These are phyloP conservation scores for Catharus ustulatus DNA, from an alignment of 2,797 vertebrate genomes.

Conservation along the genomic window DNA sequence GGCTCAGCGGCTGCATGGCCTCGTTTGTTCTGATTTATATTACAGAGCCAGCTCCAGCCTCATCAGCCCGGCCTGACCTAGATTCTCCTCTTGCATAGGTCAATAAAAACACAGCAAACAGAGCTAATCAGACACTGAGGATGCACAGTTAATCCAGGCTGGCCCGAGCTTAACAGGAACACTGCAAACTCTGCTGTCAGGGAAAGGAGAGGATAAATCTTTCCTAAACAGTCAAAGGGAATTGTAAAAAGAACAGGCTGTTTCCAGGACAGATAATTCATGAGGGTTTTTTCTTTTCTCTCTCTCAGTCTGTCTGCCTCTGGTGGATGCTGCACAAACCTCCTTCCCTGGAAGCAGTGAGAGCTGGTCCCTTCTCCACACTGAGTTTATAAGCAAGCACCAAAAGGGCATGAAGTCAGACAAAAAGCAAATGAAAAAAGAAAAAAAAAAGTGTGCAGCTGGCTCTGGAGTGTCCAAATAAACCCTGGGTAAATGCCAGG, in stretches of 20 bases:
- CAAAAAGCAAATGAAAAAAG: not conserved
- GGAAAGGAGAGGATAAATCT: not conserved
- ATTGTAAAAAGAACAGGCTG: not conserved
- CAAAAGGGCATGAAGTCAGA: constrained; percentile 25
- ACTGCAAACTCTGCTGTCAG: not conserved
- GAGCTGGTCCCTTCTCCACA: not conserved
- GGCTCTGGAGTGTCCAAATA: constrained; percentile 28
- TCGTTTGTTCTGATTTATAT: constrained; percentile 32
- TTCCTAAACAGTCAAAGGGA: not conserved
- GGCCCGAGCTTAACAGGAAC: not conserved
- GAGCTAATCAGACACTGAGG: constrained; percentile 46
- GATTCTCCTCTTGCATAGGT: constrained; percentile 61
- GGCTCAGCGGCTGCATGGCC: constrained; percentile 10
- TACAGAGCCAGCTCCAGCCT: constrained; percentile 34
- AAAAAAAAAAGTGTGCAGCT: not conserved
- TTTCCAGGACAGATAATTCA: constrained; percentile 2
- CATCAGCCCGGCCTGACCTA: constrained; percentile 75
- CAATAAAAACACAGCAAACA: constrained; percentile 51
- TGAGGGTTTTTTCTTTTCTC: not conserved
- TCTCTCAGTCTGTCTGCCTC: not conserved
- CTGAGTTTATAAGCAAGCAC: not conserved
- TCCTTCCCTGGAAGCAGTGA: not conserved
- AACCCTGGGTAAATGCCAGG: constrained; percentile 60
- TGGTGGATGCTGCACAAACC: not conserved
- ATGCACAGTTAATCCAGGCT: constrained; percentile 52